These are phyloP conservation scores for Tenthredo scrophulariae DNA, from an alignment of 2,888 invertebrate species.

Conservation along the genomic window DNA sequence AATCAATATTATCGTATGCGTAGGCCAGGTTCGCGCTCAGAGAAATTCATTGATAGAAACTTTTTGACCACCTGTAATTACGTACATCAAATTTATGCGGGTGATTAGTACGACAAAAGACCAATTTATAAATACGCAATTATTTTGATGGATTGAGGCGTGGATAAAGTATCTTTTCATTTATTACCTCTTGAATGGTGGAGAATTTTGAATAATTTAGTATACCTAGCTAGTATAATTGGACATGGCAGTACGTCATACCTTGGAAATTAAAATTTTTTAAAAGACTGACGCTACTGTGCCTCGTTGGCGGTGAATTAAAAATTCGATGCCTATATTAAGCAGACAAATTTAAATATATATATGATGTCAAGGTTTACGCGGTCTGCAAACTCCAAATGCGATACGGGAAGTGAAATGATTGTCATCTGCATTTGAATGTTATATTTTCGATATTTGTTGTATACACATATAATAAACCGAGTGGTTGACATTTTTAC, in stretches of 20 bases:
- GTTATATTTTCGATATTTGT: background rate
- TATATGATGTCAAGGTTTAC: background rate
- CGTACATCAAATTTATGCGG: background rate
- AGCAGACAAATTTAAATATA: background rate
- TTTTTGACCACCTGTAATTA: background rate
- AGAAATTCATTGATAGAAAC: slow-evolving; percentile 7
- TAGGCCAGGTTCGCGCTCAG: background rate
- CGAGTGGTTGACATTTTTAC: background rate
- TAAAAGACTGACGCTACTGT: background rate
- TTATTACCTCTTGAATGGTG: background rate
- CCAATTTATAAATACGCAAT: background rate
- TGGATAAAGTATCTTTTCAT: background rate
- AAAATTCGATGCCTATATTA: background rate
- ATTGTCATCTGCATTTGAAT: slow-evolving; percentile 21
- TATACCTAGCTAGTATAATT: background rate
- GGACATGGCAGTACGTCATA: background rate
- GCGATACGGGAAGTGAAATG: background rate
- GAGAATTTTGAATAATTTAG: background rate
- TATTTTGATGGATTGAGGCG: background rate
- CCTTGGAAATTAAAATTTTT: background rate
- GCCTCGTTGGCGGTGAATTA: background rate
- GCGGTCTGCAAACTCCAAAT: background rate
- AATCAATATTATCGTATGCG: background rate
- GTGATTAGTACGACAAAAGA: background rate
- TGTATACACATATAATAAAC: background rate